Evolutionary conservation across 2,888 invertebrate genomes (phyloP).

Genomic region (Melipona bicolor): DNA sequence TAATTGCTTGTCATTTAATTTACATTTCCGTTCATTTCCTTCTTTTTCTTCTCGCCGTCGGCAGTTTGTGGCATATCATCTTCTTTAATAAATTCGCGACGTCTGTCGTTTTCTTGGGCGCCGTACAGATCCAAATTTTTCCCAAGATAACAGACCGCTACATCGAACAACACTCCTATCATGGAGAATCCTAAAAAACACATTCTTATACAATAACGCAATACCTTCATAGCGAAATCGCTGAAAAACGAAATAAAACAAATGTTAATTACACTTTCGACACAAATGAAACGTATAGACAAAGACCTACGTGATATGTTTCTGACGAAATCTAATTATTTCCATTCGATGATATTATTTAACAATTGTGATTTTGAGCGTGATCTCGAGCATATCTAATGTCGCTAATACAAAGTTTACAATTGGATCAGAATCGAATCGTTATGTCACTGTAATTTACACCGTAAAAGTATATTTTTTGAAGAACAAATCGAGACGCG

Average conservation of each 20-base stretch:
- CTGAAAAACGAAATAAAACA: not conserved
- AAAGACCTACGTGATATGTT: no score
- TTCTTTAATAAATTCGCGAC: conserved; percentile 76
- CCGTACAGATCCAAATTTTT: conserved; percentile 87
- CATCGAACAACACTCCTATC: conserved; percentile 87
- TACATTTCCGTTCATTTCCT: conserved; percentile 66
- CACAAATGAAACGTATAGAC: not conserved
- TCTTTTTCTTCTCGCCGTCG: conserved; percentile 52
- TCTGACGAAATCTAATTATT: not conserved
- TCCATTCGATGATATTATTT: not conserved
- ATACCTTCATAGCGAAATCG: no score
- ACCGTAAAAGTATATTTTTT: not conserved
- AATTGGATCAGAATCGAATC: not conserved
- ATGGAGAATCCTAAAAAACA: conserved; percentile 85
- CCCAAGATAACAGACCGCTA: conserved; percentile 87
- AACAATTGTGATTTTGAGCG: not conserved
- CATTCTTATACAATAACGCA: not conserved
- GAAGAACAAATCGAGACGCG: not conserved
- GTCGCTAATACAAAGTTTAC: not conserved
- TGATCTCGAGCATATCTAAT: not conserved
- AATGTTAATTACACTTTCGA: not conserved
- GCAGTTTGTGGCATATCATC: conserved; percentile 38
- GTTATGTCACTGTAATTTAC: conserved; percentile 5
- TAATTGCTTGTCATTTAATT: conserved; percentile 48
- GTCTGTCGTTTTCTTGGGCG: conserved; percentile 76